Conservation (phyloP, 2,113 vertebrate genomes). For the Paramormyrops kingsleyae region DNA sequence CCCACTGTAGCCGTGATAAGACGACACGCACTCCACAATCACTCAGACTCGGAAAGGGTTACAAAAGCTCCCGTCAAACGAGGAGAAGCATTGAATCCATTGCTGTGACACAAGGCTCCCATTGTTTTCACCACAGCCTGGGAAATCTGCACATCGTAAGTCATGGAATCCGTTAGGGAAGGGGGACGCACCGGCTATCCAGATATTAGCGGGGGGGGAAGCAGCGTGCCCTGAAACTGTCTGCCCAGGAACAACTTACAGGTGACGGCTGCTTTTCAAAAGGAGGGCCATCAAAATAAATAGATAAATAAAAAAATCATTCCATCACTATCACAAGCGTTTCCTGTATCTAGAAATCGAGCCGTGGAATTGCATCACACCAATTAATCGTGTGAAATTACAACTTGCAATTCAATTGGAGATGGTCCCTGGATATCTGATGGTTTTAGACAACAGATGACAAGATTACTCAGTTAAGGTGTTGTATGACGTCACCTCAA, state of each 20-base stretch:
- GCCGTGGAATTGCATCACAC: background rate
- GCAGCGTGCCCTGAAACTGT: conserved; percentile 24
- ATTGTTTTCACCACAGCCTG: conserved; percentile 45
- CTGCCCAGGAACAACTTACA: conserved; percentile 28
- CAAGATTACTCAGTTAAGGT: background rate
- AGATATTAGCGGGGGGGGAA: conserved; percentile 27
- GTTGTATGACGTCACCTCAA: background rate
- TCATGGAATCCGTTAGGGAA: conserved; percentile 33
- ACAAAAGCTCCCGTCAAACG: conserved; percentile 38
- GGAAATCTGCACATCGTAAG: conserved; percentile 37
- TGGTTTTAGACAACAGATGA: background rate
- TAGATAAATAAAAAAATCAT: background rate
- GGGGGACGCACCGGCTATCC: conserved; percentile 20
- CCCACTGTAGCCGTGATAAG: conserved; percentile 5
- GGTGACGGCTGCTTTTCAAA: background rate
- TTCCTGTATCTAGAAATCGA: background rate
- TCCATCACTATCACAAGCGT: background rate
- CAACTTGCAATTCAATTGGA: background rate
- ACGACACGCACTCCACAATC: conserved; percentile 16
- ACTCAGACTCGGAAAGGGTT: conserved; percentile 31
- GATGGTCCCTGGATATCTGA: background rate
- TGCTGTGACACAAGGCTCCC: conserved; percentile 43
- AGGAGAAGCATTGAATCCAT: conserved; percentile 30
- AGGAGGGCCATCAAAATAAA: background rate
- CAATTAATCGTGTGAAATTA: background rate